phyloP scores from a whole-genome alignment of 1,140 invertebrate genomes.

The Musca vetustissima region DNA sequence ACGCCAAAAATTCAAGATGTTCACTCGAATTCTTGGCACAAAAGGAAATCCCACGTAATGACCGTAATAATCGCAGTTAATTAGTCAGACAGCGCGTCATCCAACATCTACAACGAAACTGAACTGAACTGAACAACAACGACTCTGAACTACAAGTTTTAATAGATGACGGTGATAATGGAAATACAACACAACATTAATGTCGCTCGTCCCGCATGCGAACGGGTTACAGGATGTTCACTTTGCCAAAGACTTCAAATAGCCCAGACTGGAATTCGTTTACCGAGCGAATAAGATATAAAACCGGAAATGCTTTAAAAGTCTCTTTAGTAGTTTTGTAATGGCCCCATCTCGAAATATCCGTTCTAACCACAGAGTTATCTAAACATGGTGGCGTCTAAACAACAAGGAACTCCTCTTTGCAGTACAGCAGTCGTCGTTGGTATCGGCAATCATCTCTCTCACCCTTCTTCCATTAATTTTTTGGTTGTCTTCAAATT shows the following conservation, averaged over 20 bases:
- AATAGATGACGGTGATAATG: constrained; percentile 21
- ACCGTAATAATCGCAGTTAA: constrained; percentile 57
- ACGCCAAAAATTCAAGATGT: constrained; percentile 55
- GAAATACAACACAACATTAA: constrained; percentile 8
- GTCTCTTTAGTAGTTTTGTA: constrained; percentile 14
- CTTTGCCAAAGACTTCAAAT: neutral
- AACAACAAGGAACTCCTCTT: neutral
- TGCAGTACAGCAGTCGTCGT: neutral
- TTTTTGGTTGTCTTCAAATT: neutral
- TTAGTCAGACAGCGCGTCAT: constrained; percentile 51
- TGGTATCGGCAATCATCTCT: neutral
- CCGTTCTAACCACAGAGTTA: neutral
- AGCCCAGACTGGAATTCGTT: neutral
- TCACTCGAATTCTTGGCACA: constrained; percentile 36
- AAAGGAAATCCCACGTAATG: constrained; percentile 56
- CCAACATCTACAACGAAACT: constrained; percentile 34
- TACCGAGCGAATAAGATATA: constrained; percentile 16
- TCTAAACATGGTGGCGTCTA: neutral
- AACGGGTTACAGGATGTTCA: no score
- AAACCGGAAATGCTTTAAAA: constrained; percentile 20
- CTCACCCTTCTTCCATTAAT: neutral
- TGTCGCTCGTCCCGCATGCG: no score
- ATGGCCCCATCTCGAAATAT: neutral
- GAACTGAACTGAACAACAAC: constrained; percentile 35
- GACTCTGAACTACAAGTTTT: constrained; percentile 19